Conservation (phyloP, 1,140 invertebrate species). For the Tetraneura akinire region DNA sequence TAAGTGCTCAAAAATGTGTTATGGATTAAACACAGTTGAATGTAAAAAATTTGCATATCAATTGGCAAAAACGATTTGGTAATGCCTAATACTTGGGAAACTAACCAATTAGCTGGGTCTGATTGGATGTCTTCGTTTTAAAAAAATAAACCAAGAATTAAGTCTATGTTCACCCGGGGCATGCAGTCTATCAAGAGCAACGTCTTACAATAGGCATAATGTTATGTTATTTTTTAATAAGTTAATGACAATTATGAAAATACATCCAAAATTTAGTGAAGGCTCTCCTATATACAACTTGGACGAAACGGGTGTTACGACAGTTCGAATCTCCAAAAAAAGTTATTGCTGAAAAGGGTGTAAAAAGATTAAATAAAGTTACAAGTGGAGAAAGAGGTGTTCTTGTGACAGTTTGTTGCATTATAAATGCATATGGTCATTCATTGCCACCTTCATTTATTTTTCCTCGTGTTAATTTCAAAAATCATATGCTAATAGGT, state of each 20-base stretch:
- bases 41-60: slow-evolving; percentile 9
- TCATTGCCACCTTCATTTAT: no score
- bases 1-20: not conserved
- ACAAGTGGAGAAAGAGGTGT: not conserved
- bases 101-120: not conserved
- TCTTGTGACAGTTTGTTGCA: no score
- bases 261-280: not conserved
- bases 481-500: no score
- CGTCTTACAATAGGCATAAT: not conserved
- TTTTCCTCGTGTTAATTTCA: no score
- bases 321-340: not conserved
- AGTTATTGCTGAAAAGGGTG: not conserved
- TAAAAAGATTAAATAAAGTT: not conserved
- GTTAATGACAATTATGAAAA: not conserved
- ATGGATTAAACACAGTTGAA: not conserved
- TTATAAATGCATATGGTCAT: no score
- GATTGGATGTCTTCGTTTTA: not conserved
- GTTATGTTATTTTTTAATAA: not conserved
- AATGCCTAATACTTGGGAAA: slow-evolving; percentile 4
- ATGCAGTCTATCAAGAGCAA: not conserved
- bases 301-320: not conserved
- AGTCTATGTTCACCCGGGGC: not conserved
- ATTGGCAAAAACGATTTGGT: not conserved
- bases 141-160: not conserved
- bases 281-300: not conserved